These are phyloP conservation scores for Meloidogyne floridensis DNA, from an alignment of 1,140 invertebrate species.

Conservation along the genomic window DNA sequence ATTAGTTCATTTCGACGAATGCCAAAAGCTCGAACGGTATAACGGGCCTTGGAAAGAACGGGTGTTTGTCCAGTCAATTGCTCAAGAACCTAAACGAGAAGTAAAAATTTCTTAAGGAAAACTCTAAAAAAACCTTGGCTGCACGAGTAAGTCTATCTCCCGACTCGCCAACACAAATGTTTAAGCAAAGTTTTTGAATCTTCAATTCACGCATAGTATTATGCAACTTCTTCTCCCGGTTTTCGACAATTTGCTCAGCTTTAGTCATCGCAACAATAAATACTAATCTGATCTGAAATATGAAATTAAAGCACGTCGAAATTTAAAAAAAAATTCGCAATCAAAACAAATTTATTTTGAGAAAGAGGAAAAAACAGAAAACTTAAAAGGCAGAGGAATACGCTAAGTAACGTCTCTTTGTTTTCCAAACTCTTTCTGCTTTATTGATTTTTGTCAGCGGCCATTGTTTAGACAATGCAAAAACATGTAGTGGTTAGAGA, in stretches of 20 bases:
- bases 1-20: slow-evolving; percentile 99
- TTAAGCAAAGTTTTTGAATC: slow-evolving; percentile 95
- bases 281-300: background rate
- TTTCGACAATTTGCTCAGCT: slow-evolving; percentile 61
- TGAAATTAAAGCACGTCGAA: too few species aligned
- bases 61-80: slow-evolving; percentile 97
- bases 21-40: slow-evolving; percentile 97
- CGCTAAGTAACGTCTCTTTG: too few species aligned
- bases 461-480: too few species aligned
- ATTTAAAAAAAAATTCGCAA: too few species aligned
- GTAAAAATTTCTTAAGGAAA: background rate
- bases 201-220: slow-evolving; percentile 95
- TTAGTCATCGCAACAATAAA: slow-evolving; percentile 47
- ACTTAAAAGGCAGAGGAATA: too few species aligned
- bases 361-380: too few species aligned
- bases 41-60: slow-evolving; percentile 95
- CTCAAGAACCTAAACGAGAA: slow-evolving; percentile 82
- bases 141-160: slow-evolving; percentile 94
- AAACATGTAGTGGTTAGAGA: too few species aligned
- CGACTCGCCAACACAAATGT: slow-evolving; percentile 99
- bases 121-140: slow-evolving; percentile 77
- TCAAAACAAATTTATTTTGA: too few species aligned
- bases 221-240: slow-evolving; percentile 79
- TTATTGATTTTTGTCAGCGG: too few species aligned
- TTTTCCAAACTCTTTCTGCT: too few species aligned